Base-by-base conservation (phyloP, 30 jellyfish, hydroid and myxozoan genomes). In the Rhopilema esculentum region DNA sequence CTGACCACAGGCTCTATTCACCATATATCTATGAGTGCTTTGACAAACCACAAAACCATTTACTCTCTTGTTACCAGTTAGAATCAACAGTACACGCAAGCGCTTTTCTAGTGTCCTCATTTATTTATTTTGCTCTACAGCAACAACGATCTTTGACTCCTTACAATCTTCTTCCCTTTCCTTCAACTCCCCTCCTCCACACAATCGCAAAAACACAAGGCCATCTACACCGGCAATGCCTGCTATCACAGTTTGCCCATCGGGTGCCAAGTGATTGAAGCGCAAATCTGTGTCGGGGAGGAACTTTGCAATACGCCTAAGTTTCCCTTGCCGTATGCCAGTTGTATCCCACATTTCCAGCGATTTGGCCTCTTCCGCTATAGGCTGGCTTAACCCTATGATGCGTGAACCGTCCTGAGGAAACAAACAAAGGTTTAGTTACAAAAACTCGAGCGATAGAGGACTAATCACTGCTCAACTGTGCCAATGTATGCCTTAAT, bases 251-350 rank as follows among this genome's bases (percentile, higher is more conserved):
- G 72, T 29, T n/a, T 71, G 53, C 12, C 95, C 97, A 72, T 87
- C 82, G 22, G 69, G 84, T 1, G 91, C 48, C 32, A 92, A 12
- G 69, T 87, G 29, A 20, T 68, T 18, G 78, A 92, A 87, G 30
- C 98, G 86, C 26, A 75, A 64, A 73, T 80, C 97, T 27, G 95
- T 82, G 49, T 92, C 98, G 9, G 98, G 98, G 40, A 87, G 66
- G 86, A 92, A 81, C 31, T 66, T 33, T 16, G 94, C 97, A 0
- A 85, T 48, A 63, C 27, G 40, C 31, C 6, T 53, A 27, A 92
- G 17, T 25, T 85, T 70, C 9, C 92, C 89, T 23, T 77, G 62
- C 61, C 66, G 49, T 19, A 92, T 72, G 21, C 53, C 23, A 22
- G 95, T 40, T 71, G 82, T 49, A 66, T 92, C 97, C 95, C 86